phyloP scores from a whole-genome alignment of 1,140 invertebrate species.

The Pissodes strobi region DNA sequence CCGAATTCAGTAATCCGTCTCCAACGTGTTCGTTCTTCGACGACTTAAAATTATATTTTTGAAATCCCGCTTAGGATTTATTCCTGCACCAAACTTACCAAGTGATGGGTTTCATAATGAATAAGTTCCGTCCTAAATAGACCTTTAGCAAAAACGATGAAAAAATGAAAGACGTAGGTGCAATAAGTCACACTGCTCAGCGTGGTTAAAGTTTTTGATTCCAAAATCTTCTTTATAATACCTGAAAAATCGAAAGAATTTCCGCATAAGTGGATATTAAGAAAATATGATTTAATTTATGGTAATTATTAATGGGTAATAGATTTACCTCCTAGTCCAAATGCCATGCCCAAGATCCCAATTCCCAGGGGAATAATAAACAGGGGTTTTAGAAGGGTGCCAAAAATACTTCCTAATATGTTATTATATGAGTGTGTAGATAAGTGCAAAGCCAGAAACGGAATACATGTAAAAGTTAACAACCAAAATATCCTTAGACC shows the following conservation, averaged over 20 bases:
- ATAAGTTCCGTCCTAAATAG: background rate
- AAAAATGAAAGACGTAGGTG: conserved; percentile 23
- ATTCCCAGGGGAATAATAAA: conserved; percentile 21
- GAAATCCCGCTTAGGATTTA: too few species aligned
- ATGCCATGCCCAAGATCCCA: conserved; percentile 29
- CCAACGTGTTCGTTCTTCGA: too few species aligned
- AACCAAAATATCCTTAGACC: background rate
- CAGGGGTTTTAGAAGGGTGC: conserved; percentile 18
- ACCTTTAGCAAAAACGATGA: conserved; percentile 13
- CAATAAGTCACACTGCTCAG: conserved; percentile 25
- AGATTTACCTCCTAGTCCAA: conserved; percentile 28
- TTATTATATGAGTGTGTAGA: conserved; percentile 3
- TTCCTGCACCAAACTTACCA: conserved; percentile 10
- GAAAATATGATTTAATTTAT: too few species aligned
- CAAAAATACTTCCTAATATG: conserved; percentile 8
- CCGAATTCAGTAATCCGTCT: too few species aligned
- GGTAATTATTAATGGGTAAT: too few species aligned
- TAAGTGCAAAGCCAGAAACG: background rate
- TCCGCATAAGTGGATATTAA: too few species aligned
- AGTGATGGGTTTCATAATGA: background rate
- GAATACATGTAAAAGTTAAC: background rate
- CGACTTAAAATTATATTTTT: too few species aligned
- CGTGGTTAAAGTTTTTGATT: background rate
- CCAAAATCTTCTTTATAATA: conserved; percentile 3
- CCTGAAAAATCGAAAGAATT: too few species aligned